Conservation (phyloP, 2,888 invertebrate genomes). For the Drosophila buzzatii region DNA sequence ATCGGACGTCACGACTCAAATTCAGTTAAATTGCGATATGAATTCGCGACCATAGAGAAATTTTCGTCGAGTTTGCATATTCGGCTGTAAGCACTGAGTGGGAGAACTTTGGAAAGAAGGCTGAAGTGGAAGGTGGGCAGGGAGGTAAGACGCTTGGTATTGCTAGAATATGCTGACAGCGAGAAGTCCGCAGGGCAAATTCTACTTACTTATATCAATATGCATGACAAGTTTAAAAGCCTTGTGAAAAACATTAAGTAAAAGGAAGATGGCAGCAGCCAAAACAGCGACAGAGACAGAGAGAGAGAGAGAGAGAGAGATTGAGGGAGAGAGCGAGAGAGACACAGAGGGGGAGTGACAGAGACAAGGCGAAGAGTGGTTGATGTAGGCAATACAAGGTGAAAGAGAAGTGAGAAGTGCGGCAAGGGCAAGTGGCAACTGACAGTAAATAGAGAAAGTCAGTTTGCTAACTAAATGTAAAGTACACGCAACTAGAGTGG, state of each 20-base stretch:
- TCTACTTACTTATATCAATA: slow-evolving; percentile 72
- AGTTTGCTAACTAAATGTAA: slow-evolving; percentile 41
- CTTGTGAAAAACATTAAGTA: slow-evolving; percentile 50
- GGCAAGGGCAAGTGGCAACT: slow-evolving; percentile 4
- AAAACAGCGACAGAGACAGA: neutral
- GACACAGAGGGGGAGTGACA: neutral
- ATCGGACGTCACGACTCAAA: slow-evolving; percentile 29
- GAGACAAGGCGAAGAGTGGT: neutral
- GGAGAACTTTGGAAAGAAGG: neutral
- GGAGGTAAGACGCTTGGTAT: neutral
- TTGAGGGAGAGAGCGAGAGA: neutral
- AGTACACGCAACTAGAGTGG: slow-evolving; percentile 16
- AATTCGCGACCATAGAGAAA: slow-evolving; percentile 43
- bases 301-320: neutral
- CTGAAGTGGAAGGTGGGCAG: neutral
- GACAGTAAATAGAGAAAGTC: neutral
- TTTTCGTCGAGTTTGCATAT: slow-evolving; percentile 52
- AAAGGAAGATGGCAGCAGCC: slow-evolving; percentile 13
- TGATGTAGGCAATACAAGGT: neutral
- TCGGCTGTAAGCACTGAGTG: slow-evolving; percentile 19
- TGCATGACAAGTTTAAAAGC: slow-evolving; percentile 76
- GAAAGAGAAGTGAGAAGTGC: neutral
- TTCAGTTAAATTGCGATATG: slow-evolving; percentile 69
- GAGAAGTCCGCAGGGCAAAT: slow-evolving; percentile 59
- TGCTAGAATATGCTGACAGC: slow-evolving; percentile 62